These are phyloP conservation scores for Hoplostethus atlanticus DNA, from an alignment of 2,797 vertebrate genomes.

Conservation along the genomic window DNA sequence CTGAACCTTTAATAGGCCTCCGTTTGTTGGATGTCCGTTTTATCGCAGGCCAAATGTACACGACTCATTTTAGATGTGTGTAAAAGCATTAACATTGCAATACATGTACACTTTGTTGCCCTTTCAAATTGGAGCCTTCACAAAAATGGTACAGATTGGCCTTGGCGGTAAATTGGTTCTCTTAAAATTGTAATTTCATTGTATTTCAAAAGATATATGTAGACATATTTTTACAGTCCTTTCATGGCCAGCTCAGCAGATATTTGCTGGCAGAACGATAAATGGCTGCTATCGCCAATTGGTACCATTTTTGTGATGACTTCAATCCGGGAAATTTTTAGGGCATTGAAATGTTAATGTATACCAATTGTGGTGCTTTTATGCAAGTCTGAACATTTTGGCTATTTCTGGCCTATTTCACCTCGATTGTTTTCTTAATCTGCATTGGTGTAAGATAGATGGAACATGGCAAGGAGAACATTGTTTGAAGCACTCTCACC, in stretches of 20 bases:
- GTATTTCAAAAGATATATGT: no score
- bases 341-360: conserved; percentile 21
- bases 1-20: conserved; percentile 43
- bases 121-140: background rate
- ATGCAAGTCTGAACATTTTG: background rate
- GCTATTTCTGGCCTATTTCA: background rate
- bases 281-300: no score
- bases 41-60: background rate
- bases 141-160: no score
- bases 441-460: background rate
- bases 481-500: background rate
- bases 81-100: no score
- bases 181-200: no score
- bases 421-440: conserved; percentile 10
- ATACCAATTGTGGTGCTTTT: conserved; percentile 20
- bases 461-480: background rate
- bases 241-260: no score
- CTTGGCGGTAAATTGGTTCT: background rate
- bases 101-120: no score
- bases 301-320: no score
- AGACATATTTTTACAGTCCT: no score
- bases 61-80: background rate
- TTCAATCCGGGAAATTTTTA: background rate
- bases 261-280: no score
- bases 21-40: conserved; percentile 42